Evolutionary conservation across 2,797 vertebrate species (phyloP), one percentile per base, ranked within the genome.

Genomic region (Cryptoblepharus egeriae): DNA sequence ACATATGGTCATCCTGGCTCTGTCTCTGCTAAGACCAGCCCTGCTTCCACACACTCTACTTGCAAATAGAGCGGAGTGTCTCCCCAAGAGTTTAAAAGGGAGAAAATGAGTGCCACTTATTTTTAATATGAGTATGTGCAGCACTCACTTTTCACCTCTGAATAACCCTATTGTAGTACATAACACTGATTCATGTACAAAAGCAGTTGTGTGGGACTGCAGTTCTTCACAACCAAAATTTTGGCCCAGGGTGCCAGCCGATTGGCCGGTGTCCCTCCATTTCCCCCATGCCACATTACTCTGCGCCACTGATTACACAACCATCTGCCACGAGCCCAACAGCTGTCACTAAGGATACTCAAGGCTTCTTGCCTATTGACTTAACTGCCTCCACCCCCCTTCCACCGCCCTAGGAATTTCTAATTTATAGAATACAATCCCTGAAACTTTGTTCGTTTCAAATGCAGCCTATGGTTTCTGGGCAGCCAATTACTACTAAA

Each of bases 261-360:
- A 49, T 8, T 60, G 16, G 55, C 35, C 35, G 52, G 24, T 71
- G 35, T 42, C 57, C 28, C 35, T 1, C 64, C 35, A 26, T 22
- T 37, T 26, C 26, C 32, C 61, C 18, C 39, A 28, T 20, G 32
- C n/a, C 42, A 26, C 32, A 12, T 70, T 65, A 70, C 74, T 71
- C 57, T 5, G 3, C 13, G 6, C 32, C 24, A 8, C 57, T 55
- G 45, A 77, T 77, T 77, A 74, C 42, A 37, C n/a, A 4, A 20
- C 68, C 75, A 83, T 83, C 81, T 83, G 81, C 75, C 75, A 64
- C 64, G 32, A 18, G 63, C 35, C 52, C 37, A 49, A 37, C 28
- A 35, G 37, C 72, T 82, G 52, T 22, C 71, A 26, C 18, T 72
- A 68, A 64, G 64, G 75, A 52, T 20, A 52, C 55, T 61, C 65